Conservation (phyloP, 2,113 vertebrate species). For the Panthera leo region DNA sequence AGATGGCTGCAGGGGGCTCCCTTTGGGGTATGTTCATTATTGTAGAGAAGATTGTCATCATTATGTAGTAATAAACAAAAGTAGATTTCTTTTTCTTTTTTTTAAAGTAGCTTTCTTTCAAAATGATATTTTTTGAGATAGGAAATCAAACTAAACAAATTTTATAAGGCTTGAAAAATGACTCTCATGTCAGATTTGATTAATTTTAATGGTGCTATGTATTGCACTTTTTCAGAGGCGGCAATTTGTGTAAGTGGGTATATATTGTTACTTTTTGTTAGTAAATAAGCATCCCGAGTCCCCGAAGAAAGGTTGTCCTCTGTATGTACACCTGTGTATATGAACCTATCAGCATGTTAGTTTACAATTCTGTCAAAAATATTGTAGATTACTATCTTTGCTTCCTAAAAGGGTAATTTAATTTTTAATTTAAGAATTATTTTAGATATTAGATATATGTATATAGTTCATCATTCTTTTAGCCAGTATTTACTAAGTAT, state of each 20-base stretch:
- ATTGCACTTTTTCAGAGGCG: constrained; percentile 11
- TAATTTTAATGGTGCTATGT: constrained; percentile 4
- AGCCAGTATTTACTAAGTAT: constrained; percentile 5
- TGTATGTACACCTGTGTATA: background rate
- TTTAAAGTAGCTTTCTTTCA: constrained; percentile 27
- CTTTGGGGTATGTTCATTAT: constrained; percentile 55
- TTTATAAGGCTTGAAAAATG: constrained; percentile 52
- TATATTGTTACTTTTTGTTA: constrained; percentile 35
- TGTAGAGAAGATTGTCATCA: background rate
- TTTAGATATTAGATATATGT: constrained; percentile 40
- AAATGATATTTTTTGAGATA: constrained; percentile 51
- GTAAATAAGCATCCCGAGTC: background rate
- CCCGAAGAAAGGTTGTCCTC: background rate
- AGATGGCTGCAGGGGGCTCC: constrained; percentile 59
- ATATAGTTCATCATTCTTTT: constrained; percentile 10
- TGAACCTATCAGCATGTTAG: background rate
- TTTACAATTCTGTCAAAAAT: constrained; percentile 10
- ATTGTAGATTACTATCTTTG: constrained; percentile 40
- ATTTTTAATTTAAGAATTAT: constrained; percentile 40
- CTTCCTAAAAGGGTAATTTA: background rate
- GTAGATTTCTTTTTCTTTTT: background rate
- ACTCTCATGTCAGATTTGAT: background rate
- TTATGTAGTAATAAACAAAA: background rate
- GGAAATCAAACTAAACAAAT: constrained; percentile 42
- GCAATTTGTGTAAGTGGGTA: background rate